Percentiles rank a stretch among this genome's conserved stretches.
Conservation (phyloP, 1,140 invertebrate species). For the Drosophila ficusphila region DNA sequence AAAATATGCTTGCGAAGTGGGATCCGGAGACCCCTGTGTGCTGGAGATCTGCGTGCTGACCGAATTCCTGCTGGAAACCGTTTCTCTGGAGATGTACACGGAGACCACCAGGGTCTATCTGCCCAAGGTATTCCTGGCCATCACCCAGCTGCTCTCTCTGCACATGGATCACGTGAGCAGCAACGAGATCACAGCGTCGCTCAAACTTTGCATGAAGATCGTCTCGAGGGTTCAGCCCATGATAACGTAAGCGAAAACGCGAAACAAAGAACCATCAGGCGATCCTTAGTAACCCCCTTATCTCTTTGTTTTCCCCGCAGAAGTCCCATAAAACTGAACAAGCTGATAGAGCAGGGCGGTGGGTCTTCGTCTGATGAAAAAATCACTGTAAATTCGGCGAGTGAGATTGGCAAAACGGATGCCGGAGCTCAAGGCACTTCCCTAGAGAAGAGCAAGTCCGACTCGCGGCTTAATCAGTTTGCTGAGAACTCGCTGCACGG, state of each 20-base stretch:
- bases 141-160: conserved; percentile 87
- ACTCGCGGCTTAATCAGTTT: conserved; percentile 87
- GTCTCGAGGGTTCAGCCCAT: conserved; percentile 91
- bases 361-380: conserved; percentile 51
- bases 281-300: conserved; percentile 6
- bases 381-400: conserved; percentile 10
- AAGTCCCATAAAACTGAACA: conserved; percentile 77
- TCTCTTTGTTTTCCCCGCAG: conserved; percentile 35
- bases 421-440: conserved; percentile 50
- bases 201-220: conserved; percentile 90
- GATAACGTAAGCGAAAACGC: conserved; percentile 70
- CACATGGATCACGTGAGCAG: conserved; percentile 87
- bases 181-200: conserved; percentile 87
- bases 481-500: conserved; percentile 54
- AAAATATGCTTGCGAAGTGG: conserved; percentile 85
- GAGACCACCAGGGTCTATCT: conserved; percentile 93
- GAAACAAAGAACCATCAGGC: conserved; percentile 6
- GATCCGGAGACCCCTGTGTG: conserved; percentile 87
- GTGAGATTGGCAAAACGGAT: conserved; percentile 9
- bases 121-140: conserved; percentile 89
- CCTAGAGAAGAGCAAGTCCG: conserved; percentile 88
- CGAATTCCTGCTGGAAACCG: conserved; percentile 91
- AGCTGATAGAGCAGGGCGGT: conserved; percentile 49
- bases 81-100: conserved; percentile 91
- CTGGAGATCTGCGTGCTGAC: conserved; percentile 89